Evolutionary conservation across 2,113 vertebrate species (phyloP).

Genomic region (Crotalus tigris): DNA sequence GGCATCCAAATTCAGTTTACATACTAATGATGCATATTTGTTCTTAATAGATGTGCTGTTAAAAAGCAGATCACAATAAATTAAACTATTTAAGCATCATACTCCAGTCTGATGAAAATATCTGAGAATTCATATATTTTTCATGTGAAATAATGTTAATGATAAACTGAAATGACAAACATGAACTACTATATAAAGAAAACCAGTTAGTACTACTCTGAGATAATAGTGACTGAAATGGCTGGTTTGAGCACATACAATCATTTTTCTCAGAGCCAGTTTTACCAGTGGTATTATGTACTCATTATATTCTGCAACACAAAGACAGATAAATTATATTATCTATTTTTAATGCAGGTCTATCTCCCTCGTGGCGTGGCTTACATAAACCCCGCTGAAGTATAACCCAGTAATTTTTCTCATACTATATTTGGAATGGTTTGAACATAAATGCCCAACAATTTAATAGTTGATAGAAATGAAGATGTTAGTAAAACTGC

Average conservation of each 20-base stretch:
- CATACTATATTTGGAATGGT: background rate
- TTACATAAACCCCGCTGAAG: background rate
- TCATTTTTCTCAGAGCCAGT: background rate
- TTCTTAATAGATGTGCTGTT: constrained; percentile 57
- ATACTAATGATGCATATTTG: constrained; percentile 59
- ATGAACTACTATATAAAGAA: constrained; percentile 25
- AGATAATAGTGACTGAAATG: constrained; percentile 23
- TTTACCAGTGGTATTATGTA: background rate
- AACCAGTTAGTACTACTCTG: background rate
- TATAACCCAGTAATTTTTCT: background rate
- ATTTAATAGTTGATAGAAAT: background rate
- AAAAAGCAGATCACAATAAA: constrained; percentile 65
- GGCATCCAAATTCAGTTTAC: constrained; percentile 64
- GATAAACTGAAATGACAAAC: constrained; percentile 41
- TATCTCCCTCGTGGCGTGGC: background rate
- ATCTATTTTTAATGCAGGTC: background rate
- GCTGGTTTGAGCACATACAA: background rate
- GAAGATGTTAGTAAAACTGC: background rate
- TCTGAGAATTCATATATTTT: constrained; percentile 53
- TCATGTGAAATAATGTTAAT: constrained; percentile 55
- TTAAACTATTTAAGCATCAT: constrained; percentile 56
- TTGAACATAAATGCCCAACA: background rate
- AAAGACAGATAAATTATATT: background rate
- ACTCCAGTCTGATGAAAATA: constrained; percentile 58
- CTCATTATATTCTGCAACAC: background rate